Base-by-base conservation (phyloP, 92 coral and sea anemone genomes). In the Diadumene lineata region DNA sequence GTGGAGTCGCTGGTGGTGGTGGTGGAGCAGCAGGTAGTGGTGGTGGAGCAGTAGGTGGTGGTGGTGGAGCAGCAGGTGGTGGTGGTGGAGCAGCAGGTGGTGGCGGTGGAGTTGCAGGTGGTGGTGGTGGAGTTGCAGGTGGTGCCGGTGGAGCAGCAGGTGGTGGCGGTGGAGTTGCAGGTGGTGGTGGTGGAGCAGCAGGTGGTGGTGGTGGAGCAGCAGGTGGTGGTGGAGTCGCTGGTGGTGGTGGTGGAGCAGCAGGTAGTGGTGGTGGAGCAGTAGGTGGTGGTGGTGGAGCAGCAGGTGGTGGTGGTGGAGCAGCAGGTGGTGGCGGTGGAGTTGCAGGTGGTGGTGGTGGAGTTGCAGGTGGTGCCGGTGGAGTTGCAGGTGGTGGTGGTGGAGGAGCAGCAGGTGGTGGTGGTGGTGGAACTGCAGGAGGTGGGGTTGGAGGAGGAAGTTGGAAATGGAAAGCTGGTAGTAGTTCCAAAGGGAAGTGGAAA, bases 131-230 rank as follows among this genome's bases (percentile, higher is more conserved):
- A 13, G 75, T 16, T 0, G 82, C 50, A 2, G 82, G 68, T 26
- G 75, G 26, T 0, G 74, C 31, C 11, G 83, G 28, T 0, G 79
- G 66, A 2, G 83, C 60, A 15, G 69, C 50, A 11, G 51, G 16
- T 0, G 48, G 48, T 25, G 68, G 43, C 2, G 46, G 75, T 2
- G 58, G 58, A n/a, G 73, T 27, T 0, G 66, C 48, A 11, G 48
- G 7, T 81, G 82, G 8, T 75, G 85, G 56, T 0, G 69, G 60
- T n/a, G 76, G 74, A 18, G 79, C n/a, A 21, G 86, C 34, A 0
- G 81, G 19, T 18, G 76, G 44, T 18, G 70, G 68, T 0, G 77
- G 70, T 1, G 25, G 15, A 0, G 79, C 51, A 16, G 79, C 38
- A 30, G 74, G 57, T 2, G 60, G 75, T 23, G 62, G 61, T n/a